Evolutionary conservation across 2,888 invertebrate species (phyloP).

Genomic region (Steromphala cineraria): DNA sequence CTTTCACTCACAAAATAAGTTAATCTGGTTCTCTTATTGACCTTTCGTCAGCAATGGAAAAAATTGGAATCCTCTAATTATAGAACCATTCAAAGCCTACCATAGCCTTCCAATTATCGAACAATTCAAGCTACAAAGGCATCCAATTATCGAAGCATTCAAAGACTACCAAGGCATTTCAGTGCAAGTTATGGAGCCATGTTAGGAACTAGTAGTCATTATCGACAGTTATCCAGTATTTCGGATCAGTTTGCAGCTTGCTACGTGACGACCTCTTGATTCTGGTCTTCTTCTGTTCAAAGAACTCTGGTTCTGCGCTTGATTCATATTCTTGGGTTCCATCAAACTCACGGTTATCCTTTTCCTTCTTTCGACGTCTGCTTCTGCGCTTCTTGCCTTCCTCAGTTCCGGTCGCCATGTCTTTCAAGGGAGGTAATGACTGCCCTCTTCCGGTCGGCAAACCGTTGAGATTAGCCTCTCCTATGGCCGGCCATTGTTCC

Average conservation of each 20-base stretch:
- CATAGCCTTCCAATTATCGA: no score
- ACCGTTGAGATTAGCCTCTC: conserved; percentile 21
- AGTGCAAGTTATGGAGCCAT: background rate
- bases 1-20: no score
- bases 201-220: conserved; percentile 23
- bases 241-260: conserved; percentile 43
- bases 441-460: conserved; percentile 26
- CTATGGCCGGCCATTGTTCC: conserved; percentile 16
- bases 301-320: conserved; percentile 53
- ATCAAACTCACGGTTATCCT: conserved; percentile 54
- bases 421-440: conserved; percentile 41
- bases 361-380: conserved; percentile 45
- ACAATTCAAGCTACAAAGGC: no score
- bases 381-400: conserved; percentile 41
- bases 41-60: no score
- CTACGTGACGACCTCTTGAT: conserved; percentile 53
- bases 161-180: background rate
- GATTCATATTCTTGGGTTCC: conserved; percentile 57
- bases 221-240: conserved; percentile 41
- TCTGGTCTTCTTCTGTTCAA: conserved; percentile 47
- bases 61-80: no score
- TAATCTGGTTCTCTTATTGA: no score
- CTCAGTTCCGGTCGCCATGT: conserved; percentile 43
- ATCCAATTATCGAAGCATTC: background rate
- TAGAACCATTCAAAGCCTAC: no score